A percentile compares a stretch with the other conserved stretches of the same genome.
Conservation (phyloP, 2,888 invertebrate species). For the Lycophotia porphyrea region DNA sequence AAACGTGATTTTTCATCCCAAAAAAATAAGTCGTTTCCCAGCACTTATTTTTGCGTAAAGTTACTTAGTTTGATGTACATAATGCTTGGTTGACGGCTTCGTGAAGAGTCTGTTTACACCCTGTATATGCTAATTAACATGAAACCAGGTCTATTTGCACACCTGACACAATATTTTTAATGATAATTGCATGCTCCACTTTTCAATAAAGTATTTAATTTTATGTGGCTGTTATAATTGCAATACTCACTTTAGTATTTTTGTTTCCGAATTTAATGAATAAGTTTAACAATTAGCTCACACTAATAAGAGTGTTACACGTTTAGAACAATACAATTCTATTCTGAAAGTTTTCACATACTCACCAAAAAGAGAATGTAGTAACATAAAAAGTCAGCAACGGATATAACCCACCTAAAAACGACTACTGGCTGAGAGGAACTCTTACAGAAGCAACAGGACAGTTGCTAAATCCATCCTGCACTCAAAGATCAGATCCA, state of each 20-base stretch:
- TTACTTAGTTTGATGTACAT: too few species aligned
- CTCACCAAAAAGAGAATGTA: slow-evolving; percentile 43
- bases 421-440: neutral
- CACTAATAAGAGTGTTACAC: slow-evolving; percentile 13
- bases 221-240: neutral
- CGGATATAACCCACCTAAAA: neutral
- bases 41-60: too few species aligned
- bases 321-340: slow-evolving; percentile 32
- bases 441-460: neutral
- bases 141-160: neutral
- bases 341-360: slow-evolving; percentile 44
- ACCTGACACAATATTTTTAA: neutral
- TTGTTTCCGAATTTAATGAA: slow-evolving; percentile 13
- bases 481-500: neutral
- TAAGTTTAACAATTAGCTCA: slow-evolving; percentile 6
- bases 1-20: too few species aligned
- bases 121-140: neutral
- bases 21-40: too few species aligned
- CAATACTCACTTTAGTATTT: slow-evolving; percentile 16
- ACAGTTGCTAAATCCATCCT: neutral
- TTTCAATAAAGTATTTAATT: slow-evolving; percentile 16
- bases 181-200: slow-evolving; percentile 1
- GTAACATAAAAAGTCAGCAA: neutral
- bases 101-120: too few species aligned
- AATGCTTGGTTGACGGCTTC: too few species aligned